Evolutionary conservation across 2,797 vertebrate genomes (phyloP).

Genomic region (Notolabrus celidotus): DNA sequence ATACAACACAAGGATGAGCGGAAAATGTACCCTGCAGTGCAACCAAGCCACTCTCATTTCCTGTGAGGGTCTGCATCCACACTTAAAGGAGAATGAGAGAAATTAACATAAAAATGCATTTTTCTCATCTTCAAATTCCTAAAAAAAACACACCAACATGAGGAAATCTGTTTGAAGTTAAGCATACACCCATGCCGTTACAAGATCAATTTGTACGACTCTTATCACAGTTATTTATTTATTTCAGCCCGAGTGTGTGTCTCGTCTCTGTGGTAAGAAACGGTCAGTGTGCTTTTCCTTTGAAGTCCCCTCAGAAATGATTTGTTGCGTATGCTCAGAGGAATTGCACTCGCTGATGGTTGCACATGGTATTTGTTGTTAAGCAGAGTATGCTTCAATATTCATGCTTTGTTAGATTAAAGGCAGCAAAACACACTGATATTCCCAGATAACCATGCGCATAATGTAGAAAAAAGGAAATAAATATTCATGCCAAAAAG

Average conservation of each 20-base stretch:
- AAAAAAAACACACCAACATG: conserved; percentile 47
- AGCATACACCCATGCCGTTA: conserved; percentile 57
- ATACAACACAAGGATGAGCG: conserved; percentile 16
- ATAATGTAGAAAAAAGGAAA: conserved; percentile 52
- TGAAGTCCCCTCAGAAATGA: conserved; percentile 78
- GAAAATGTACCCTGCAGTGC: conserved; percentile 25
- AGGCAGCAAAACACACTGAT: conserved; percentile 68
- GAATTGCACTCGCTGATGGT: conserved; percentile 66
- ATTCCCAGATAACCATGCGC: conserved; percentile 48
- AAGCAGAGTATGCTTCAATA: conserved; percentile 58
- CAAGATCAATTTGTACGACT: conserved; percentile 79
- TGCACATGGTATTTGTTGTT: conserved; percentile 64
- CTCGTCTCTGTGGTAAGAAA: conserved; percentile 62
- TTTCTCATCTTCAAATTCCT: conserved; percentile 63
- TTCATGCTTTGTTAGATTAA: conserved; percentile 76
- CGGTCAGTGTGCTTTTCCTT: conserved; percentile 74
- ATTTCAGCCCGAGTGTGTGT: conserved; percentile 49
- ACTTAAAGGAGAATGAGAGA: conserved; percentile 51
- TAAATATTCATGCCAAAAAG: conserved; percentile 76
- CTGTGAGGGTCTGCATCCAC: conserved; percentile 37
- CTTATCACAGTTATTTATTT: conserved; percentile 70
- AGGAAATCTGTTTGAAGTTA: conserved; percentile 72
- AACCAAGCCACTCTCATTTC: conserved; percentile 28
- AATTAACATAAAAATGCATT: conserved; percentile 73
- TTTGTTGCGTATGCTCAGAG: conserved; percentile 71